Base-by-base conservation (phyloP, 1,140 invertebrate species). In the Drosophila truncata region DNA sequence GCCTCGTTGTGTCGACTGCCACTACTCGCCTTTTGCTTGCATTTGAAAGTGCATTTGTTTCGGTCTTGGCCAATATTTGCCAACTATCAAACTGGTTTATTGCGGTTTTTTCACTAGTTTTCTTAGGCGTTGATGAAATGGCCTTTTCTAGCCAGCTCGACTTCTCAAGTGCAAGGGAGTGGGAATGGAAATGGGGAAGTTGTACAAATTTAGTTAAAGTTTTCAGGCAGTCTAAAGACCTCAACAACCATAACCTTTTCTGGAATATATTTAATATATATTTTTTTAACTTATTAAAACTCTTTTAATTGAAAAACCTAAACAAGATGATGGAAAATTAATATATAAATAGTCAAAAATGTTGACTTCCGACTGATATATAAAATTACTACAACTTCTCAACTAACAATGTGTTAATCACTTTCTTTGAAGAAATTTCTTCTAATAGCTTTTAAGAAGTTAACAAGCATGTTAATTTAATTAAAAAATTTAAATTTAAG, bases 11-110 rank as follows among this genome's bases (percentile, higher is more conserved):
- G 47, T n/a, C 54, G 66, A 47, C 23, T 47, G 23, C 46, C 10
- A 41, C 27, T 60, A 29, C 69, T 72, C 66, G 66, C 44, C 66
- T 72, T 55, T 42, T 41, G 66, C 41, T 13, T 29, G 69, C 69
- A 59, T 72, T 72, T 72, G 69, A 72, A 72, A 72, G 69, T 72
- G 69, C 69, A 72, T 72, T 72, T 60, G 69, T 72, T 72, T 72
- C 69, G 69, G 69, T 72, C 69, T 72, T 72, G 69, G 69, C 69
- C 69, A 72, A 72, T 72, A 72, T 72, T 72, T 72, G 69, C 69
- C 66, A 72, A 72, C 69, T 72, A 72, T 72, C 52, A 72, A 72
- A 72, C 69, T 72, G 69, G 66, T 72, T 72, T 72, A 72, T 72
- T 72, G 69, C 66, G 47, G 52, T 60, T 50, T 72, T 58, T 37